These are phyloP conservation scores for Bergia puertoricense DNA, from an alignment of 92 coral and sea anemone genomes.

Conservation along the genomic window DNA sequence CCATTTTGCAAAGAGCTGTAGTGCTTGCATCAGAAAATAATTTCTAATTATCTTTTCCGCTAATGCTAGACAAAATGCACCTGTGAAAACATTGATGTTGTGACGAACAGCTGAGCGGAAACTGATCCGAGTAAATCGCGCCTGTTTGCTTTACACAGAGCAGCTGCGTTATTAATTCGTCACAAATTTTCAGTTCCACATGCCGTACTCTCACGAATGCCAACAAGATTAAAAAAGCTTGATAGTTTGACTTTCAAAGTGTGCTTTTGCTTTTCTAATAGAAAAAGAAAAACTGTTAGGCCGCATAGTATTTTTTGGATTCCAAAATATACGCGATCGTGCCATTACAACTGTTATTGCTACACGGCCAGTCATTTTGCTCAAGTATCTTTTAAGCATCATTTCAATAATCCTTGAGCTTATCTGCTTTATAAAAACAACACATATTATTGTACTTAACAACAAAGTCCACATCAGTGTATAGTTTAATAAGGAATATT, in stretches of 20 bases:
- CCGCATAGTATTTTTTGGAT: background rate
- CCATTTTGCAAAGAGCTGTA: conserved; percentile 28
- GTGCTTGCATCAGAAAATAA: background rate
- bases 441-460: background rate
- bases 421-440: background rate
- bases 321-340: background rate
- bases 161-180: conserved; percentile 11
- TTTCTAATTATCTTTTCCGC: background rate
- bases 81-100: conserved; percentile 22
- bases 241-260: background rate
- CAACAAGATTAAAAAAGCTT: background rate
- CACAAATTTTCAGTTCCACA: background rate
- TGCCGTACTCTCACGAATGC: conserved; percentile 11
- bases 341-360: background rate
- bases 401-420: too few species aligned
- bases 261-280: background rate
- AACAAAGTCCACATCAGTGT: background rate
- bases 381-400: too few species aligned
- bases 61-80: conserved; percentile 10
- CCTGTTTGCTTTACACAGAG: background rate
- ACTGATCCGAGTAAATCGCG: background rate
- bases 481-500: too few species aligned
- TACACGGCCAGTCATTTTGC: too few species aligned
- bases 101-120: conserved; percentile 25
- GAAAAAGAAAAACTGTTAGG: too few species aligned